Evolutionary conservation across 2,797 vertebrate genomes (phyloP), one percentile per base, ranked within the genome.

Genomic region (Threskiornis aethiopicus): DNA sequence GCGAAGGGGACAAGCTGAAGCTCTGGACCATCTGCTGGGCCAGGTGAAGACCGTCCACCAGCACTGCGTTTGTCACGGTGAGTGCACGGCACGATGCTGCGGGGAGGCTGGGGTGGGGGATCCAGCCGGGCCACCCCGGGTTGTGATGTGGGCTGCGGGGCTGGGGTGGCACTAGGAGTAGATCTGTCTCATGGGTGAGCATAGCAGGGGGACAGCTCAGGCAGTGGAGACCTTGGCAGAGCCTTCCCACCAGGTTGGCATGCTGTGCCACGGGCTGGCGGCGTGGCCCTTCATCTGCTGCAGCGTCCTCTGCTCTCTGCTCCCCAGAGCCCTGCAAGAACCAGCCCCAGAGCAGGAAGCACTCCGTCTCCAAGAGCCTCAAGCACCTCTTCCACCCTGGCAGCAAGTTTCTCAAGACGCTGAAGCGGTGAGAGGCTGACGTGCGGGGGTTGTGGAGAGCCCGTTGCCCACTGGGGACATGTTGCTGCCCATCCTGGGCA

Each of bases 311-410:
- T 95, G 78, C 54, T 92, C 59, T 94, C 86, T 93, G 51, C 71
- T 76, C 81, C 95, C 81, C 98, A 99, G 99, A 99, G 61, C 98
- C 98, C 85, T 99, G 98, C 97, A 99, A 99, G 98, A 98, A 98
- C 64, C 98, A 98, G 26, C 83, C 98, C 28, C 99, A 99, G 91
- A 98, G 98, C 96, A 98, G 99, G 93, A 99, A 99, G 79, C 99
- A 99, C 95, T 99, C 99, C 0, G 99, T 99, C 21, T 99, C 99
- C 90, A 99, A 99, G 98, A 99, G 99, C 95, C 98, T 99, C 86
- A 98, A 99, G 55, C 99, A 99, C 86, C 99, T 99, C 89, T 99
- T 99, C 97, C 99, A 99, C 75, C 97, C 99, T 1, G 98, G 98
- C 97, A 99, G 98, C 98, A 99, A 99, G 97, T 99, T 99, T 89